These are phyloP conservation scores for Masticophis lateralis DNA, from an alignment of 2,797 vertebrate genomes.

Conservation along the genomic window DNA sequence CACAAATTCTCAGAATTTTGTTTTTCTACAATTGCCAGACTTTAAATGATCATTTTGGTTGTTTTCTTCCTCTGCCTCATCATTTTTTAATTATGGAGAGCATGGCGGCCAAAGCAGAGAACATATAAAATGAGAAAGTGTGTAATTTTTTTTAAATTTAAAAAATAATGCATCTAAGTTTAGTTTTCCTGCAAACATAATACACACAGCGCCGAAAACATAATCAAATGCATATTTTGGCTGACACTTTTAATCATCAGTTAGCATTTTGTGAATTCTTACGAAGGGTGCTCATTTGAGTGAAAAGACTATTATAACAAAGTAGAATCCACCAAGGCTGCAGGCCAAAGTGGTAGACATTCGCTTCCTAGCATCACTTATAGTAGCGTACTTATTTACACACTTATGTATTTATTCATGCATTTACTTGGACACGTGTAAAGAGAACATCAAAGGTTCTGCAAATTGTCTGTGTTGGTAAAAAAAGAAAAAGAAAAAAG, in stretches of 20 bases:
- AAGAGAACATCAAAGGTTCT: background rate
- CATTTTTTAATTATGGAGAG: slow-evolving; percentile 23
- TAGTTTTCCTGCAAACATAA: background rate
- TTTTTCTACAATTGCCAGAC: background rate
- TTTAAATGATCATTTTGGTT: background rate
- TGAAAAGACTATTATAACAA: background rate
- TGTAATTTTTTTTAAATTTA: background rate
- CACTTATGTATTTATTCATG: too few relatives aligned
- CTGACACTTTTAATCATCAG: background rate
- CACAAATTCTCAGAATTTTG: background rate
- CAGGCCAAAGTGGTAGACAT: too few relatives aligned
- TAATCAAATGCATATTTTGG: background rate
- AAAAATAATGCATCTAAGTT: background rate
- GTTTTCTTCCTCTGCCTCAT: slow-evolving; percentile 3
- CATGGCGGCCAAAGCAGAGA: background rate
- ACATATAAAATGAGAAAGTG: background rate
- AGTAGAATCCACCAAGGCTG: background rate
- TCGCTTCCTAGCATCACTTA: background rate
- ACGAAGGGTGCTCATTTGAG: background rate
- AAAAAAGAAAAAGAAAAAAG: background rate
- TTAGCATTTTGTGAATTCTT: slow-evolving; percentile 1
- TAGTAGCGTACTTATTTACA: too few relatives aligned
- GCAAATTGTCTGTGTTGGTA: background rate
- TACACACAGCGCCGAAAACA: background rate
- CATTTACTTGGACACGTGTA: background rate